Evolutionary conservation across 2,113 vertebrate species (phyloP), one percentile per base, ranked within the genome.

Genomic region (Callorhinus ursinus): DNA sequence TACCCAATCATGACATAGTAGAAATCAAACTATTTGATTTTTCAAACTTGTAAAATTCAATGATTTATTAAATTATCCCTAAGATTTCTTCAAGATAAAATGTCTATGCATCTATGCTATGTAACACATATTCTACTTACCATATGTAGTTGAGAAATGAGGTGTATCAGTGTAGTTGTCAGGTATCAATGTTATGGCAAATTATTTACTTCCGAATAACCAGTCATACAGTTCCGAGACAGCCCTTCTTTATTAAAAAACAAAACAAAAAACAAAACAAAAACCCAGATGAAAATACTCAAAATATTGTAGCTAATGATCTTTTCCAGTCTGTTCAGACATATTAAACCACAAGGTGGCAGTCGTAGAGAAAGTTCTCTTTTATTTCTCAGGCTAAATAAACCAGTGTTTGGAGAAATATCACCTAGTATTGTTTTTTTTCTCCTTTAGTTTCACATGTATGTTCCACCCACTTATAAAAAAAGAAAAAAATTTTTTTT

Each of bases 331-430:
- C 21, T 55, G 33, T 57, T 71, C 82, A 24, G 42, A 26, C 13
- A n/a, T 51, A 76, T 39, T 61, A 65, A 49, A n/a, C 90, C 97
- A 97, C 96, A 55, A 97, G 96, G 39, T 97, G 97, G 98, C 93
- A 95, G 96, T 74, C 95, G 39, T 39, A 85, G 71, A 93, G 77
- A 97, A 95, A 93, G 22, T 80, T 93, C 46, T 33, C 51, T 14
- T 67, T 93, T 55, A 79, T 95, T 96, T 87, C 33, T n/a, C 18
- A 61, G 21, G 36, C 49, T 90, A 9, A 31, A 53, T 49, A 96
- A 81, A 63, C 6, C 2, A 51, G 10, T 1, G 21, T 90, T 88
- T 86, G 33, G 22, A 74, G 12, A 94, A 85, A 96, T 80, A 24
- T 36, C 21, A 36, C 26, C 16, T 67, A 77, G 10, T 9, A 9